Conservation (phyloP, 2,797 vertebrate genomes). For the Phalloptychus januarius region DNA sequence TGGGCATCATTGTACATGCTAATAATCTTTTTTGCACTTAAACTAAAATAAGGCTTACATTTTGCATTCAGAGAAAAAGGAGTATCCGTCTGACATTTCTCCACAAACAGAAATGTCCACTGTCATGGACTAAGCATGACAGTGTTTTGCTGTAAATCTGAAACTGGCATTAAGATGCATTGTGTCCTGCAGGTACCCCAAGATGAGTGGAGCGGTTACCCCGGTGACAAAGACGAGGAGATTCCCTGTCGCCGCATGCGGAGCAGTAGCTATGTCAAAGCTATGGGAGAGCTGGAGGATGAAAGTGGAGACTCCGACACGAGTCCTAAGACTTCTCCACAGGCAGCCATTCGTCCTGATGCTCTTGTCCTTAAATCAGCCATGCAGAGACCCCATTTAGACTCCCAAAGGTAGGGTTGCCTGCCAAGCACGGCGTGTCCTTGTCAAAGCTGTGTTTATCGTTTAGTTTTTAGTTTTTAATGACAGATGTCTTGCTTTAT, state of each 20-base stretch:
- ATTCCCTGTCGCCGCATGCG: constrained; percentile 98
- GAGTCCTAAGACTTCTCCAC: constrained; percentile 93
- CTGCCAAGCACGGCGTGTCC: neutral
- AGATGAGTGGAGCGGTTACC: constrained; percentile 96
- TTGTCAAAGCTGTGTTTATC: constrained; percentile 10
- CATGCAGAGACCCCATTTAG: constrained; percentile 90
- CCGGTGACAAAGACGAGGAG: constrained; percentile 91
- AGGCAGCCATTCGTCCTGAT: constrained; percentile 86
- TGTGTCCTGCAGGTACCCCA: constrained; percentile 89
- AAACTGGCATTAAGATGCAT: neutral
- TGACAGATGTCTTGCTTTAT: neutral
- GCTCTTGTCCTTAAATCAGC: constrained; percentile 91
- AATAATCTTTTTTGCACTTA: constrained; percentile 25
- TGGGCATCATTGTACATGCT: constrained; percentile 42
- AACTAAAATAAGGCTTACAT: constrained; percentile 12
- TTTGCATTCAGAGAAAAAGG: constrained; percentile 15
- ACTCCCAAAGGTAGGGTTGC: constrained; percentile 89
- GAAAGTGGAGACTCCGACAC: constrained; percentile 96
- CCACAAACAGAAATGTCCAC: constrained; percentile 12
- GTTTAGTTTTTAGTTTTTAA: constrained; percentile 2
- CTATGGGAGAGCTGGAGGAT: constrained; percentile 93
- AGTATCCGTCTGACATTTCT: constrained; percentile 7
- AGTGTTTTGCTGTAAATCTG: neutral
- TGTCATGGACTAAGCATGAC: neutral
- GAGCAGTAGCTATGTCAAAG: constrained; percentile 98